Evolutionary conservation across 2,888 invertebrate species (phyloP).

Genomic region (Mesorhabditis belari): DNA sequence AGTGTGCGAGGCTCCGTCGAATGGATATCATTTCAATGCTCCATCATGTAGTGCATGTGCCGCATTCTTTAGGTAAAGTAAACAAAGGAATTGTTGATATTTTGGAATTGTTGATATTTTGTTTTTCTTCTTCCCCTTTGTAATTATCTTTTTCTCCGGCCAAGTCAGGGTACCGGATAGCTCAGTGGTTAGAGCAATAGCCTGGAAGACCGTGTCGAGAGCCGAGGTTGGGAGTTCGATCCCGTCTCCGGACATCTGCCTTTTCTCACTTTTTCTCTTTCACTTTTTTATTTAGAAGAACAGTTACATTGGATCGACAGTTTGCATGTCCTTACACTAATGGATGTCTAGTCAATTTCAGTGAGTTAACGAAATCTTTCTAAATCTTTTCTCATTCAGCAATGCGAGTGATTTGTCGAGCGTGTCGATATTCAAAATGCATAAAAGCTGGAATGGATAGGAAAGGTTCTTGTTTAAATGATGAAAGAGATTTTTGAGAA

Average conservation of each 20-base stretch:
- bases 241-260: too few species aligned
- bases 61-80: conserved; percentile 25
- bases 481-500: neutral
- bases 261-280: too few species aligned
- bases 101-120: too few species aligned
- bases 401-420: conserved; percentile 35
- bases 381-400: conserved; percentile 14
- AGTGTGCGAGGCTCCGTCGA: conserved; percentile 32
- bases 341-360: conserved; percentile 27
- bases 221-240: too few species aligned
- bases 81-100: neutral
- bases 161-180: conserved; percentile 32
- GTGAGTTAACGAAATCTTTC: conserved; percentile 6
- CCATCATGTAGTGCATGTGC: conserved; percentile 36
- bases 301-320: conserved; percentile 29
- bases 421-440: conserved; percentile 32
- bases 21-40: conserved; percentile 37
- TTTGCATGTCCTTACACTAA: conserved; percentile 22
- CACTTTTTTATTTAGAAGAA: conserved; percentile 16
- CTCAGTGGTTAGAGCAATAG: too few species aligned
- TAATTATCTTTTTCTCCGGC: conserved; percentile 3
- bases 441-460: conserved; percentile 30
- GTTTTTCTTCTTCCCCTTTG: too few species aligned
- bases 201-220: neutral
- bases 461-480: conserved; percentile 2